Evolutionary conservation across 1,140 invertebrate species (phyloP), one percentile per base, ranked within the genome.

Genomic region (Heliconius melpomene): DNA sequence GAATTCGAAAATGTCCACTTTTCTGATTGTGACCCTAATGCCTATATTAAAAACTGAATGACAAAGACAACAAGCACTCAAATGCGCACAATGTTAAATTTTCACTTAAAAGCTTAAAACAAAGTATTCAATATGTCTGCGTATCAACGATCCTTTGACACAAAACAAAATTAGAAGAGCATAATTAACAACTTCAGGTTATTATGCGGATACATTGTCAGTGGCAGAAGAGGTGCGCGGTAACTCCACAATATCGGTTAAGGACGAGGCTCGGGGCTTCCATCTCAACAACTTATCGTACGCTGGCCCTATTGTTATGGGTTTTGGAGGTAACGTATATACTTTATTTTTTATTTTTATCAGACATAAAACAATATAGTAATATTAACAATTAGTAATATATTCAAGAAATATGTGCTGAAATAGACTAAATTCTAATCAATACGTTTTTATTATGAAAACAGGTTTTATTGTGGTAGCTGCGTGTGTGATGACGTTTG

Each of bases 401-500:
- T 71, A 71, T 71, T 71, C 3, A 71, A 36, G 36, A 71, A 71
- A 36, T 3, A 54, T 54, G 54, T n/a, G 54, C 3, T 18, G 26
- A 32, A 71, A 32, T 36, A 36, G 3, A 50, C 11, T 13, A 16
- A 46, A 16, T 16, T 46, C 66, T 7, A 54, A 54, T 54, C 8
- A n/a, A n/a, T n/a, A 54, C 20, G 18, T 57, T 57, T 23, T 29
- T 66, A 66, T 66, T 66, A 16, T 29, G 60, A 7, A 66, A 66
- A 66, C 91, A 98, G 97, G 98, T 23, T 98, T 99, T 88, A 98
- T 98, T 77, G 97, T 99, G 7, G 98, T 98, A 2, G 98, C 98
- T 8, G 98, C 98, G 1, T 98, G 98, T 84, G 98, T 99, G n/a
- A 98, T 98, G 97, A 98, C 98, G 1, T 98, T 98, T 86, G 98